These are phyloP conservation scores for Grus americana DNA, from an alignment of 2,113 vertebrate species.

Conservation along the genomic window DNA sequence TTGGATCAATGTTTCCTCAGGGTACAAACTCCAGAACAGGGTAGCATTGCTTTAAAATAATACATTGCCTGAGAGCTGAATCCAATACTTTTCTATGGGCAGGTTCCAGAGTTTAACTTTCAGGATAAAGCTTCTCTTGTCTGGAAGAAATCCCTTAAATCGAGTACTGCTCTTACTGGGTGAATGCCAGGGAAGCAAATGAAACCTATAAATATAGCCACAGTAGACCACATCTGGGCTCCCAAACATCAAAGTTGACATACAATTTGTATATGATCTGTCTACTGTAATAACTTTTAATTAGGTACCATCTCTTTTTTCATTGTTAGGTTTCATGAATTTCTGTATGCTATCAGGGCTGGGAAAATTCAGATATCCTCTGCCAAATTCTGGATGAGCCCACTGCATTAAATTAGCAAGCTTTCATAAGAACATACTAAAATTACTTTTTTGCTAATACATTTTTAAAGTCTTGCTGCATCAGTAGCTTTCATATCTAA, in stretches of 20 bases:
- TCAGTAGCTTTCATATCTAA: not conserved
- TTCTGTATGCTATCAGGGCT: not conserved
- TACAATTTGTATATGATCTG: not conserved
- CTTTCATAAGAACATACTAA: not conserved
- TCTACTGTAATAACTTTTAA: not conserved
- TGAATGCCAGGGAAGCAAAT: not conserved
- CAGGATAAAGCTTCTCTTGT: not conserved
- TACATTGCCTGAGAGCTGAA: not conserved
- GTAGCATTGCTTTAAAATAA: not conserved
- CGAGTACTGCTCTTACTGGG: not conserved
- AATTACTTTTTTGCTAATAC: not conserved
- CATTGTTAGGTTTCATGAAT: not conserved
- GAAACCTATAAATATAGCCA: not conserved
- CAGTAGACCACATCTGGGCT: rapidly evolving
- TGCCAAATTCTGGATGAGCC: not conserved
- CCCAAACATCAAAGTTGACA: not conserved
- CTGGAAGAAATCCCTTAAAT: not conserved
- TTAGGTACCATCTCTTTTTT: not conserved
- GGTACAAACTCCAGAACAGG: not conserved
- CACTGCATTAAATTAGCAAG: not conserved
- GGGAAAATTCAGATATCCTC: not conserved
- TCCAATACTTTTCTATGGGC: not conserved
- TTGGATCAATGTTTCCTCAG: not conserved
- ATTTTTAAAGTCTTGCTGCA: not conserved
- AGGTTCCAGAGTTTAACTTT: not conserved